Conservation (phyloP, 2,888 invertebrate species). For the Phrixothrix hirtus region DNA sequence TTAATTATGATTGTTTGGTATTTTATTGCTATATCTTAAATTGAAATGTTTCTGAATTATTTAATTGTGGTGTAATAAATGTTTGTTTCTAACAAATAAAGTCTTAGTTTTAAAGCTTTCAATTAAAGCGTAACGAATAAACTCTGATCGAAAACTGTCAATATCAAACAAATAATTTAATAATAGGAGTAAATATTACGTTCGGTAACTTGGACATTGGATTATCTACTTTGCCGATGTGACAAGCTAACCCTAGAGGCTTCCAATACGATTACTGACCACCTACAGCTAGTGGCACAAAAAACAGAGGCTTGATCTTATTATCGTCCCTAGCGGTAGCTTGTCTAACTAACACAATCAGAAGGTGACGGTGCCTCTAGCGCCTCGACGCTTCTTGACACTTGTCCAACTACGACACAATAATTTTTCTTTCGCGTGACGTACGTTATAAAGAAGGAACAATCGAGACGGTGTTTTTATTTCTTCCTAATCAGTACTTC, state of each 20-base stretch:
- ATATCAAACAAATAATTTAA: too few relatives aligned
- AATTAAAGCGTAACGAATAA: too few relatives aligned
- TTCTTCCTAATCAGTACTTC: conserved; percentile 25
- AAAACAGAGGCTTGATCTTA: conserved; percentile 37
- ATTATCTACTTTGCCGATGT: conserved; percentile 40
- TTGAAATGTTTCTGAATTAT: too few relatives aligned
- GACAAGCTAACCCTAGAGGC: conserved; percentile 49
- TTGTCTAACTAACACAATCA: conserved; percentile 41
- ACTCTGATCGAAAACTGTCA: too few relatives aligned
- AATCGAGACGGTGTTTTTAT: conserved; percentile 16
- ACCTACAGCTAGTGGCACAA: conserved; percentile 43
- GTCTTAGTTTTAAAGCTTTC: too few relatives aligned
- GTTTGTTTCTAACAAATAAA: too few relatives aligned
- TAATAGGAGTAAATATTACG: conserved; percentile 8
- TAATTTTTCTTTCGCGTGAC: conserved; percentile 9
- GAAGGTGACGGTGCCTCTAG: conserved; percentile 35
- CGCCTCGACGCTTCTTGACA: conserved; percentile 26
- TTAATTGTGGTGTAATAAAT: too few relatives aligned
- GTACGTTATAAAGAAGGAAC: conserved; percentile 16
- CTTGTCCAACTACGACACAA: conserved; percentile 21
- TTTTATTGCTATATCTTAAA: too few relatives aligned
- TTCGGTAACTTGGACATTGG: conserved; percentile 33
- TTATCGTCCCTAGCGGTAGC: conserved; percentile 37
- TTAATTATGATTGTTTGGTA: too few relatives aligned
- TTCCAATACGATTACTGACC: conserved; percentile 53